Conservation (phyloP, 2,888 invertebrate species). For the Argyresthia albistria region DNA sequence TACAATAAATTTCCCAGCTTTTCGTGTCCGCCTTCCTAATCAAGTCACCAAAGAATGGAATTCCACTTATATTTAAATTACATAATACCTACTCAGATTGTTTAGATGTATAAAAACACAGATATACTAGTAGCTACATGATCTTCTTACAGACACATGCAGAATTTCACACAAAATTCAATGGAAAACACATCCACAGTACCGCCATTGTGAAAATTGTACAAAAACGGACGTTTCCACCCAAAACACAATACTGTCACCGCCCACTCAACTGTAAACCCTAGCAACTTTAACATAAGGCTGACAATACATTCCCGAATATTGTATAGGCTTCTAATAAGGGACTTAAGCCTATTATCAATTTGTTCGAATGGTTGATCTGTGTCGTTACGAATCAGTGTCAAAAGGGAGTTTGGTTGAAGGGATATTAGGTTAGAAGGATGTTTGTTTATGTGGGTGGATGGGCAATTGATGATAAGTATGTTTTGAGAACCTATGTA, state of each 20-base stretch:
- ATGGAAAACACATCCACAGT: no score
- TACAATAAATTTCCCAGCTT: no score
- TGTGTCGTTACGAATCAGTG: neutral
- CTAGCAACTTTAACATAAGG: neutral
- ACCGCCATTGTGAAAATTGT: neutral
- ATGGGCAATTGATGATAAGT: neutral
- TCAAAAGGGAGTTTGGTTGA: neutral
- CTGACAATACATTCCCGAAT: neutral
- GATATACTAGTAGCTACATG: neutral
- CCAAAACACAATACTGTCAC: constrained; percentile 6
- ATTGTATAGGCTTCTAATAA: neutral
- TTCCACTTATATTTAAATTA: neutral
- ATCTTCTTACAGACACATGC: neutral
- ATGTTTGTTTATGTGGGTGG: constrained; percentile 1
- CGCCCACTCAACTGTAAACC: neutral
- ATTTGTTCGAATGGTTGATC: constrained; percentile 1
- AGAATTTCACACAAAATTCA: neutral
- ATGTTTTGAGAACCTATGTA: no score
- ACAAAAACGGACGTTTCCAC: constrained; percentile 10
- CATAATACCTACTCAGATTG: neutral
- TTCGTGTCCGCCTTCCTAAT: no score
- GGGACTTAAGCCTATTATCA: constrained; percentile 17
- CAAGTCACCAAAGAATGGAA: neutral
- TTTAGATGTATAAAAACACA: neutral
- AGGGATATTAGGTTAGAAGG: neutral